These are phyloP conservation scores for Diploptera punctata DNA, from an alignment of 2,888 invertebrate species.

Conservation along the genomic window DNA sequence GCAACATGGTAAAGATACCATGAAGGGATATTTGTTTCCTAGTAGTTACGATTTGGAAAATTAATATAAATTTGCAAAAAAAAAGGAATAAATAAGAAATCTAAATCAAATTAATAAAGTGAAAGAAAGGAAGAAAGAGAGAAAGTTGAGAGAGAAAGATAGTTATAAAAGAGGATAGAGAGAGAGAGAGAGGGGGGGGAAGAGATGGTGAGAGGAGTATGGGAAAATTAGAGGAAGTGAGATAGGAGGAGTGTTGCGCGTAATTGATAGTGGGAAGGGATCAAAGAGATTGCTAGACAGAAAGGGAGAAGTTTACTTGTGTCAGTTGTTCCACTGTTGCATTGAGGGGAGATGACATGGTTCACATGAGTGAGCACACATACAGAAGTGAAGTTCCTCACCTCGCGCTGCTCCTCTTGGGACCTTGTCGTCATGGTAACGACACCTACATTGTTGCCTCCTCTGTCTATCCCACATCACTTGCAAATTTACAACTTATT, in stretches of 20 bases:
- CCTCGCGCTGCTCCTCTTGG: slow-evolving; percentile 2
- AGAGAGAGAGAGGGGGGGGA: not conserved
- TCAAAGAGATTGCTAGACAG: no score
- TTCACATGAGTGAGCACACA: not conserved
- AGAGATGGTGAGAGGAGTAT: not conserved
- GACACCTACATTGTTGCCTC: not conserved
- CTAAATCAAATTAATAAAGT: not conserved
- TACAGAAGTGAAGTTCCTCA: not conserved
- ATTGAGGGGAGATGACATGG: no score
- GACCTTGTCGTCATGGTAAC: not conserved
- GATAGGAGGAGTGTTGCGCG: not conserved
- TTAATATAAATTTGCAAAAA: no score
- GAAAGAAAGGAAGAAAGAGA: not conserved
- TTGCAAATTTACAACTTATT: no score
- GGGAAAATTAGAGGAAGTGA: not conserved
- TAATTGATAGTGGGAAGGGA: not conserved
- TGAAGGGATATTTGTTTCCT: no score
- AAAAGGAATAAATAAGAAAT: not conserved
- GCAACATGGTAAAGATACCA: no score
- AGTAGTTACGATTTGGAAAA: no score
- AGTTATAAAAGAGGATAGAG: not conserved
- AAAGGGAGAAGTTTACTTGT: no score
- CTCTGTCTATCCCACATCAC: no score
- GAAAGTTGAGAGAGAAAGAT: not conserved
- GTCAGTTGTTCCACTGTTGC: no score